Evolutionary conservation across 1,140 invertebrate species (phyloP).

Genomic region (Eupeodes corollae): DNA sequence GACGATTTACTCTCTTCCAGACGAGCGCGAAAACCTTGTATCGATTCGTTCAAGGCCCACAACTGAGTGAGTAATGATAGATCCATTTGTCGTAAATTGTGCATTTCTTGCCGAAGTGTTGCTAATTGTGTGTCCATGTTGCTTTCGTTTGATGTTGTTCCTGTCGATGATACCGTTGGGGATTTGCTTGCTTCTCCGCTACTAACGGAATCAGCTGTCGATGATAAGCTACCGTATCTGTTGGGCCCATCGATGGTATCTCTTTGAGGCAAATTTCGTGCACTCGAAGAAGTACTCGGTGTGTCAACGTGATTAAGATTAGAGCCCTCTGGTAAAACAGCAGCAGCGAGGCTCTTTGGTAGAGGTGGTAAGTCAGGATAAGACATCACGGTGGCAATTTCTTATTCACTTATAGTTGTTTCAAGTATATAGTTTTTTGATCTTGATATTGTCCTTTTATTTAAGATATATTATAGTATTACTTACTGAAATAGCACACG

Average conservation of each 20-base stretch:
- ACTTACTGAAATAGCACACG: no score
- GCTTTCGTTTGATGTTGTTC: constrained; percentile 25
- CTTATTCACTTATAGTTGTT: no score
- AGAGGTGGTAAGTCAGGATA: constrained; percentile 66
- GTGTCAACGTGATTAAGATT: constrained; percentile 10
- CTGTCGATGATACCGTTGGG: not conserved
- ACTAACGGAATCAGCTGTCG: constrained; percentile 29
- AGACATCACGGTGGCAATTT: constrained; percentile 40
- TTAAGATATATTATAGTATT: no score
- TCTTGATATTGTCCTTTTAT: no score
- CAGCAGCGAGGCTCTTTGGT: constrained; percentile 70
- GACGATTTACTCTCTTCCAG: constrained; percentile 55
- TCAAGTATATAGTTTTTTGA: no score
- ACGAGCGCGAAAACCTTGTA: constrained; percentile 70
- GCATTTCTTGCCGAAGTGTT: constrained; percentile 75
- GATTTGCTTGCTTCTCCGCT: not conserved
- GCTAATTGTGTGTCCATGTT: constrained; percentile 69
- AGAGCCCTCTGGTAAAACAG: constrained; percentile 26
- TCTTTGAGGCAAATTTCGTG: not conserved
- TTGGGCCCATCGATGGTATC: constrained; percentile 1
- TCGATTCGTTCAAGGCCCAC: constrained; percentile 78
- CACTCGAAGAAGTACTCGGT: not conserved
- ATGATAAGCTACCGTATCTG: constrained; percentile 22
- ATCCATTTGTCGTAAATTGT: constrained; percentile 70
- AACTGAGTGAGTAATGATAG: constrained; percentile 73